Evolutionary conservation across 2,888 invertebrate species (phyloP), one percentile per base, ranked within the genome.

Genomic region (Tipula vernalis): DNA sequence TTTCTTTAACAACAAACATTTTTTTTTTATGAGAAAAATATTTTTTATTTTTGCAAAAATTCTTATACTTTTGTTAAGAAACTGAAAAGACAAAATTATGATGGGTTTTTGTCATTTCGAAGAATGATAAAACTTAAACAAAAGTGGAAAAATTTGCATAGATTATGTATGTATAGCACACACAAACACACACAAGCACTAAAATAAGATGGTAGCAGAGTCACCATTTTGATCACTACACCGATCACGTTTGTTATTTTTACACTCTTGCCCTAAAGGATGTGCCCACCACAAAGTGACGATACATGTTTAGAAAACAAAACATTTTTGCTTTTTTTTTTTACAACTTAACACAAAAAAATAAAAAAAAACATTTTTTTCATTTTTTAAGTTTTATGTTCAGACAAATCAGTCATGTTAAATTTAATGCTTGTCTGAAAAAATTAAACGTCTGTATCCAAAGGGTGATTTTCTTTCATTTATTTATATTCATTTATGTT

Each of bases 371-470:
- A 57, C 5, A 28, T 71, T 28, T 71, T 71, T 71, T 51, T 28
- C 28, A 2, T 28, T 51, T 51, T 51, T 18, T 28, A 28, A 71
- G 13, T 71, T 71, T 71, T 71, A 71, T 71, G 71, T 71, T 28
- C 71, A 71, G 71, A 71, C 71, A 71, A 71, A 71, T 71, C 71
- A 71, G 71, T 71, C 71, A 71, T 71, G 71, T 71, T 71, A 71
- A 71, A 71, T 71, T 71, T 71, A 71, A 71, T 71, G 71, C 71
- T 71, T 71, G 71, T 71, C 71, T 71, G 71, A 71, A 28, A 71
- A 71, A 71, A 71, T 71, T 71, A 71, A 71, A 71, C 10, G 71
- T 28, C 71, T 71, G 71, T 71, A 71, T 28, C 71, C 28, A 71
- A 71, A 71, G 71, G 71, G 71, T 71, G 71, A 71, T 71, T 71